A percentile compares a stretch with the other conserved stretches of the same genome.
Conservation (phyloP, 1,140 invertebrate genomes). For the Sminthurides bifidus region DNA sequence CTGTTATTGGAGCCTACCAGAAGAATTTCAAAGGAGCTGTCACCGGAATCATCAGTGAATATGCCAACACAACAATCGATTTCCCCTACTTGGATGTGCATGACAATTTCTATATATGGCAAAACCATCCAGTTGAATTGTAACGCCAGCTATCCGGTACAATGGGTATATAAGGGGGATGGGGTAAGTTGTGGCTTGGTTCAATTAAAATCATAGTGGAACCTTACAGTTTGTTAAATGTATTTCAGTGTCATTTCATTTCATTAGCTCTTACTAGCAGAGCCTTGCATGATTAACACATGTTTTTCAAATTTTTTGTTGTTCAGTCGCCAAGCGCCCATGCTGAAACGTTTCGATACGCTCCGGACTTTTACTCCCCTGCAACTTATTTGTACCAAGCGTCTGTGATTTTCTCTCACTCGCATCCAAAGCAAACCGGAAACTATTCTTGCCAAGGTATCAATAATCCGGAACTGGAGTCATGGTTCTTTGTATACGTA, state of each 20-base stretch:
- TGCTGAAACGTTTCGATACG: slow-evolving; percentile 13
- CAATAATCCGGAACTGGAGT: neutral
- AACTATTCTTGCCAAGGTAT: slow-evolving; percentile 20
- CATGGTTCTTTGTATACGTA: slow-evolving; percentile 17
- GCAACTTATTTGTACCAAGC: slow-evolving; percentile 9
- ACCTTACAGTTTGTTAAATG: too few species aligned
- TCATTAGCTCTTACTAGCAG: too few species aligned
- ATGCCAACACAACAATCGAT: neutral
- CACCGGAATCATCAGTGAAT: slow-evolving; percentile 3
- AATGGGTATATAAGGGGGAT: slow-evolving; percentile 12
- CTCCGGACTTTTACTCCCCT: slow-evolving; percentile 8
- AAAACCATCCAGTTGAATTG: slow-evolving; percentile 11
- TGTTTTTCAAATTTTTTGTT: neutral
- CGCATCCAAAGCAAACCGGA: slow-evolving; percentile 14
- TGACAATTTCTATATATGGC: slow-evolving; percentile 13
- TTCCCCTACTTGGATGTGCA: slow-evolving; percentile 6
- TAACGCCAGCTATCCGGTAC: slow-evolving; percentile 9
- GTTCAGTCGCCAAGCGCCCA: slow-evolving; percentile 13
- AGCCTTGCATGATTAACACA: too few species aligned
- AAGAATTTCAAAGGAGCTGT: slow-evolving; percentile 8
- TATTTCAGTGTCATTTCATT: too few species aligned
- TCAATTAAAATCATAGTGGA: too few species aligned
- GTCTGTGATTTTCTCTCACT: slow-evolving; percentile 17
- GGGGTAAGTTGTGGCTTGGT: slow-evolving; percentile 4
- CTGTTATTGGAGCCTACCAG: slow-evolving; percentile 6